Conservation (phyloP, 2,888 invertebrate species). For the Leptinotarsa juncta region DNA sequence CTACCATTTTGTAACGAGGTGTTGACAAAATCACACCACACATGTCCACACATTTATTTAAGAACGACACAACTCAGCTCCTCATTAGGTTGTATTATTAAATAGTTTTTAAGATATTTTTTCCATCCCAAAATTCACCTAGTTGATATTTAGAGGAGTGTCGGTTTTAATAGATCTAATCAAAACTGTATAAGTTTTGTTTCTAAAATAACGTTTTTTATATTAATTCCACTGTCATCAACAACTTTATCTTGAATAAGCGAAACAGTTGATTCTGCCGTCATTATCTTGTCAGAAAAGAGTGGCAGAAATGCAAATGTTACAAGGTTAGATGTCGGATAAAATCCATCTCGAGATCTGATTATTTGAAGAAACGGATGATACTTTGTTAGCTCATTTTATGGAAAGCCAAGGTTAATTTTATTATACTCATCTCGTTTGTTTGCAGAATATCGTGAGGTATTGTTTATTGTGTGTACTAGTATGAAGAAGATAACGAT, state of each 20-base stretch:
- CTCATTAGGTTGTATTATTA: too few species aligned
- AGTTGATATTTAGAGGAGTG: too few species aligned
- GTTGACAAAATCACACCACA: too few species aligned
- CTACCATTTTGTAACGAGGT: too few species aligned
- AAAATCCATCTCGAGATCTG: constrained; percentile 47
- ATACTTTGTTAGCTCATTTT: constrained; percentile 50
- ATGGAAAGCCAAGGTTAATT: constrained; percentile 56
- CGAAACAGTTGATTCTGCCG: constrained; percentile 2
- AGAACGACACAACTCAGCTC: too few species aligned
- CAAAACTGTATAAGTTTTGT: too few species aligned
- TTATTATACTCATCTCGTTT: constrained; percentile 52
- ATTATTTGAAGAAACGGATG: constrained; percentile 53
- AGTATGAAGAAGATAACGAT: constrained; percentile 51
- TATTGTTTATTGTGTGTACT: constrained; percentile 56
- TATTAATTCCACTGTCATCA: too few species aligned
- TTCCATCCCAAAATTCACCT: too few species aligned
- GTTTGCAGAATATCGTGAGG: constrained; percentile 54
- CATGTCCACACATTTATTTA: too few species aligned
- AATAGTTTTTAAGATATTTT: too few species aligned
- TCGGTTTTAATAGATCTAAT: too few species aligned
- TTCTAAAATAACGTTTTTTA: too few species aligned
- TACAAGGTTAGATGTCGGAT: constrained; percentile 53
- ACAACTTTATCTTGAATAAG: background rate
- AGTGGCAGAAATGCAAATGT: constrained; percentile 35
- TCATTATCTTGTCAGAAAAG: constrained; percentile 20